Evolutionary conservation across 2,797 vertebrate species (phyloP).

Genomic region (Catostomus latipinnis): DNA sequence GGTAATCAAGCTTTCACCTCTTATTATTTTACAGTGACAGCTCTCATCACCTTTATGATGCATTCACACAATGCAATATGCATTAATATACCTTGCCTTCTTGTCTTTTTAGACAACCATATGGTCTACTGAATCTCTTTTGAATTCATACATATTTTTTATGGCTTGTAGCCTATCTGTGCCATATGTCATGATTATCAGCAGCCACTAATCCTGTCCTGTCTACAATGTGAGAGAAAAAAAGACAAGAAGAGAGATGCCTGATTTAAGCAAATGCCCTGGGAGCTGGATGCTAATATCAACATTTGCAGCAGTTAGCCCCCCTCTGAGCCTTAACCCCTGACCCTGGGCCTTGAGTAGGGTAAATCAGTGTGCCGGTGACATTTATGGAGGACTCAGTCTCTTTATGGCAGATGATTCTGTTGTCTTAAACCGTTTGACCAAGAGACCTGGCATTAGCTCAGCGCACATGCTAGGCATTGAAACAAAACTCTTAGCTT

Average conservation of each 20-base stretch:
- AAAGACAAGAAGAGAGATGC: neutral
- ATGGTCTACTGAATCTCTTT: neutral
- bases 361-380: constrained; percentile 48
- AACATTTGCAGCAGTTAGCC: constrained; percentile 47
- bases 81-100: constrained; percentile 1
- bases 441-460: constrained; percentile 30
- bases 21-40: constrained; percentile 35
- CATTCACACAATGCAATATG: constrained; percentile 16
- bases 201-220: constrained; percentile 27
- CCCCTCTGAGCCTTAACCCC: constrained; percentile 51
- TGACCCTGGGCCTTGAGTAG: constrained; percentile 47
- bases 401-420: constrained; percentile 51
- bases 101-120: constrained; percentile 1
- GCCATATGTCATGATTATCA: constrained; percentile 25
- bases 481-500: constrained; percentile 28
- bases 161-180: constrained; percentile 3
- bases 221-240: constrained; percentile 19
- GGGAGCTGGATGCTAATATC: constrained; percentile 45
- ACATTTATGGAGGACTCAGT: constrained; percentile 49
- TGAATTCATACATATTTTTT: neutral
- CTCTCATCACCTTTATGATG: constrained; percentile 16
- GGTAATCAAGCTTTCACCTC: neutral
- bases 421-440: constrained; percentile 44
- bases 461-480: constrained; percentile 31
- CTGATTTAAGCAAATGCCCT: constrained; percentile 28